phyloP scores from a whole-genome alignment of 2,888 invertebrate species.

The Ptycholaimellus sp. region DNA sequence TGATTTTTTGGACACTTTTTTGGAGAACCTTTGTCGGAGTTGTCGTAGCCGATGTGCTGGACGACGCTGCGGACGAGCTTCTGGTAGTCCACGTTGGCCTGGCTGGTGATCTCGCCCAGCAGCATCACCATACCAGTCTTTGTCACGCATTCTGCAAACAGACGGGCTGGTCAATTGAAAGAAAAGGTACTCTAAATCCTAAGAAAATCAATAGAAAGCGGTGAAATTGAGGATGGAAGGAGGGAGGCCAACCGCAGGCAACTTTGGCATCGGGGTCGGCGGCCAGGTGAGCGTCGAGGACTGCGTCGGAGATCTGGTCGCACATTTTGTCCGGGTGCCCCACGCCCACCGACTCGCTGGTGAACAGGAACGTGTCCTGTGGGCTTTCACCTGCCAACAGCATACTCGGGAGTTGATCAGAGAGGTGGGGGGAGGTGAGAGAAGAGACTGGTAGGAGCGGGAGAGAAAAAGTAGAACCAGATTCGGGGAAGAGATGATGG shows the following conservation, averaged over 20 bases:
- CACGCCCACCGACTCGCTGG: conserved; percentile 83
- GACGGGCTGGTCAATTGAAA: no score
- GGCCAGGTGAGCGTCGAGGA: conserved; percentile 47
- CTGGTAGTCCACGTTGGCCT: conserved; percentile 83
- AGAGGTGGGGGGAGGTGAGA: no score
- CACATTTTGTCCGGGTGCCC: conserved; percentile 89
- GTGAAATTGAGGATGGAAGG: no score
- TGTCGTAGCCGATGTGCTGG: conserved; percentile 86
- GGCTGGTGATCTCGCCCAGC: conserved; percentile 89
- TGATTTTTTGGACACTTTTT: no score
- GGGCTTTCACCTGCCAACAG: no score
- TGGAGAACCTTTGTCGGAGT: conserved; percentile 70
- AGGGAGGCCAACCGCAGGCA: conserved; percentile 33
- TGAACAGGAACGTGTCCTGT: conserved; percentile 69
- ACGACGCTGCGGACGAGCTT: conserved; percentile 79
- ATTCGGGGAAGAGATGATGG: no score
- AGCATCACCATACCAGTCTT: conserved; percentile 92
- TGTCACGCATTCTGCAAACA: conserved; percentile 49
- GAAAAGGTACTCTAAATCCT: background rate
- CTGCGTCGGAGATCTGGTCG: conserved; percentile 61
- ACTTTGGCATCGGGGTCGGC: conserved; percentile 27
- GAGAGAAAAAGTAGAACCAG: no score
- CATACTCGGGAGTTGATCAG: no score
- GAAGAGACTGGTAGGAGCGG: no score
- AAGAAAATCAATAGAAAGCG: no score